A percentile compares a stretch with the other conserved stretches of the same genome.
Conservation (phyloP, 2,113 vertebrate species). For the Ahaetulla prasina region DNA sequence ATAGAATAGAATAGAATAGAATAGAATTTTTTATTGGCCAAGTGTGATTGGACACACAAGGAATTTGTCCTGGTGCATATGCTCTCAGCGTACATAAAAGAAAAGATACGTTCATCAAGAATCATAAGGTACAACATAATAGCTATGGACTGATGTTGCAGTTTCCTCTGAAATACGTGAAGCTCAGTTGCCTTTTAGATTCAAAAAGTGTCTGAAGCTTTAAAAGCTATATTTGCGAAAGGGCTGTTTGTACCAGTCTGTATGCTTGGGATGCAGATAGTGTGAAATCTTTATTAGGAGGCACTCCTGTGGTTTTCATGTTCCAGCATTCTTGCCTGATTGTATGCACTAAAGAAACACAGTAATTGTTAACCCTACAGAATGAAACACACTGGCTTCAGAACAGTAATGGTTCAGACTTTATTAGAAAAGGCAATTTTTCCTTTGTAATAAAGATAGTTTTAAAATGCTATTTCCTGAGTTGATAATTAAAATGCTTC, state of each 20-base stretch:
- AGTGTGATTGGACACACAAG: too few species aligned
- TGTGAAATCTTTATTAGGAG: neutral
- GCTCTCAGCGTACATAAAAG: too few species aligned
- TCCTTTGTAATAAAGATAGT: neutral
- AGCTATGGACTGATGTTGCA: neutral
- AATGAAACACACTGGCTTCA: neutral
- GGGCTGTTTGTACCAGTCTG: neutral
- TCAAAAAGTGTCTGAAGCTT: neutral
- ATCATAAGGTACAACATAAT: too few species aligned
- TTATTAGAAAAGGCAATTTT: slow-evolving; percentile 3
- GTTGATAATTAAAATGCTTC: slow-evolving; percentile 11
- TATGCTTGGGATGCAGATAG: neutral
- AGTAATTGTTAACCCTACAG: slow-evolving; percentile 9
- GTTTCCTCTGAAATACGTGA: neutral
- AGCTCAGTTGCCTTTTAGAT: neutral
- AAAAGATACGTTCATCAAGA: too few species aligned
- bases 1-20: too few species aligned
- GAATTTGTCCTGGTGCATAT: too few species aligned
- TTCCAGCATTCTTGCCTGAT: neutral
- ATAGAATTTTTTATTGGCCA: too few species aligned
- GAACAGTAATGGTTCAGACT: neutral
- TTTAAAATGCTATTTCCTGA: slow-evolving; percentile 19
- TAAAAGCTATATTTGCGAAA: neutral
- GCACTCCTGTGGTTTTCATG: neutral
- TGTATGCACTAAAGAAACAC: neutral